Percentiles rank a stretch among this genome's conserved stretches.
phyloP scores from a whole-genome alignment of 92 coral and sea anemone species.

The Umimayanthus chanpuru region DNA sequence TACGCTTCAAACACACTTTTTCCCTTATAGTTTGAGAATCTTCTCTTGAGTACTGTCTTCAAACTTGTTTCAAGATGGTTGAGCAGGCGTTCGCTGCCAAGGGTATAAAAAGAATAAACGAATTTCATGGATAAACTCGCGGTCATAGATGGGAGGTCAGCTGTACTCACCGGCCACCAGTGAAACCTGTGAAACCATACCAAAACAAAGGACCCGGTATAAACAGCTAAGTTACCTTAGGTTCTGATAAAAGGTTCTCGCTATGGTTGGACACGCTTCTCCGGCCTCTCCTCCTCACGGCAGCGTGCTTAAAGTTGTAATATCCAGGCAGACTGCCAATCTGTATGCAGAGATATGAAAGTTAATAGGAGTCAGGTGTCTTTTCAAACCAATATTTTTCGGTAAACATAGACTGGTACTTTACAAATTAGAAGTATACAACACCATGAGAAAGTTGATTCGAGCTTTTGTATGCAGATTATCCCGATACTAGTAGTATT shows the following conservation, averaged over 20 bases:
- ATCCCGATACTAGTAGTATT: neutral
- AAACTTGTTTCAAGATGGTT: neutral
- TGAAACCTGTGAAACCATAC: neutral
- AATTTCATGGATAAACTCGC: neutral
- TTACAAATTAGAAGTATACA: neutral
- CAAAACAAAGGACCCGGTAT: conserved; percentile 6
- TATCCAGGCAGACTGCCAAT: conserved; percentile 83
- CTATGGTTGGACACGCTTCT: conserved; percentile 69
- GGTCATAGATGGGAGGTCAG: neutral
- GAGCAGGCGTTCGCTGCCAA: neutral
- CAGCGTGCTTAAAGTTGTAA: conserved; percentile 67
- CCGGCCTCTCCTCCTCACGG: conserved; percentile 46
- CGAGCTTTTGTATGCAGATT: conserved; percentile 13
- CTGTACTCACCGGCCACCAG: neutral
- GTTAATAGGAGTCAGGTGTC: neutral
- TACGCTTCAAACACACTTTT: neutral
- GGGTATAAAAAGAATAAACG: neutral
- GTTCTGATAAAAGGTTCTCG: conserved; percentile 71
- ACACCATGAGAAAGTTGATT: conserved; percentile 13
- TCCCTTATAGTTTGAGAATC: neutral
- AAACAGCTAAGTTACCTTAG: conserved; percentile 58
- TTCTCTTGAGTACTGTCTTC: no score
- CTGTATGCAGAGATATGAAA: conserved; percentile 37
- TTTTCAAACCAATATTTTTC: conserved; percentile 13
- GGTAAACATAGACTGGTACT: conserved; percentile 22